These are phyloP conservation scores for Sinocyclocheilus maitianheensis DNA, from an alignment of 2,113 vertebrate genomes.

Conservation along the genomic window DNA sequence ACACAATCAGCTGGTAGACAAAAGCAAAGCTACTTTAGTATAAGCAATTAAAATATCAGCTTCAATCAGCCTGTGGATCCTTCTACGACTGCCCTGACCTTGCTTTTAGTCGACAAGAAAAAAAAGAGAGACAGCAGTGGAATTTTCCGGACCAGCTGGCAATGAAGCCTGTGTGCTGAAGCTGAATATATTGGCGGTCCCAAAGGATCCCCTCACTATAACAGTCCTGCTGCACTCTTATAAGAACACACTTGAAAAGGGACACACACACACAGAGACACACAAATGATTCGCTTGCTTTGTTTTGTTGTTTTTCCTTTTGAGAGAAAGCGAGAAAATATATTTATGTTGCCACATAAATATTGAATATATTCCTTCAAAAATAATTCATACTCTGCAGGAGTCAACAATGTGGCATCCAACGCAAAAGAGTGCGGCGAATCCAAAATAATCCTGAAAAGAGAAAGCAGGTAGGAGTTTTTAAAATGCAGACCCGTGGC, in stretches of 20 bases:
- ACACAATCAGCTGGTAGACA: constrained; percentile 2
- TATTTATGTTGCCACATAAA: constrained; percentile 48
- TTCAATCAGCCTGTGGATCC: constrained; percentile 59
- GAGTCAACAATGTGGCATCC: constrained; percentile 31
- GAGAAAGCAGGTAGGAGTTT: background rate
- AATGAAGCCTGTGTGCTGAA: constrained; percentile 55
- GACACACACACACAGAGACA: constrained; percentile 20
- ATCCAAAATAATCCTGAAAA: constrained; percentile 29
- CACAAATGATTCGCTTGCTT: constrained; percentile 26
- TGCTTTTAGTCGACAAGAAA: constrained; percentile 50
- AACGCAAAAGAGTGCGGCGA: background rate
- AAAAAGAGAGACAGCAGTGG: constrained; percentile 53
- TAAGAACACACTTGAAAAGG: constrained; percentile 44
- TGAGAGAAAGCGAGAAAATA: constrained; percentile 20
- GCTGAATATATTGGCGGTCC: constrained; percentile 54
- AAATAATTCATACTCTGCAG: constrained; percentile 27
- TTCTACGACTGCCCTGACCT: constrained; percentile 55
- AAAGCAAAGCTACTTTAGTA: constrained; percentile 46
- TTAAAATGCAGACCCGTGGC: background rate
- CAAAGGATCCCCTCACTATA: constrained; percentile 51
- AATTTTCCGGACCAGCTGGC: constrained; percentile 65
- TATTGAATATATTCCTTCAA: constrained; percentile 33
- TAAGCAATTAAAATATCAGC: constrained; percentile 61
- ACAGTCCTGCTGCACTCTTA: constrained; percentile 51
- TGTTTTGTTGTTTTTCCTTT: constrained; percentile 18